phyloP scores from a whole-genome alignment of 2,888 invertebrate genomes.

The Acanthosepion esculentum region DNA sequence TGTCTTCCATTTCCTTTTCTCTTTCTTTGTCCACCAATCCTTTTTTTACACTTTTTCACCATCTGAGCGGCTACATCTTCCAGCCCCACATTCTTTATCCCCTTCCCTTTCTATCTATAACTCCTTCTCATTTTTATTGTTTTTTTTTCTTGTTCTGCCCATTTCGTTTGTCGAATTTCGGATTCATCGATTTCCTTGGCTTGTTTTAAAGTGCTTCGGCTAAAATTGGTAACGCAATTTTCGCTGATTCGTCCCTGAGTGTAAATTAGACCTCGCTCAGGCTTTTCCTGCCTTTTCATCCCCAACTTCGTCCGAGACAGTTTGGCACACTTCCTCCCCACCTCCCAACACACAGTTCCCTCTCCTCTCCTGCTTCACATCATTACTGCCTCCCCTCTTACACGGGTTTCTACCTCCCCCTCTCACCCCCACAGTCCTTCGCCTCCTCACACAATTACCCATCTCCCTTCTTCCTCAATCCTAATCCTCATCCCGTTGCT shows the following conservation, averaged over 20 bases:
- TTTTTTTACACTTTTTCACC: too few species aligned
- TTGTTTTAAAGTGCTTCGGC: neutral
- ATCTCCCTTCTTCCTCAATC: neutral
- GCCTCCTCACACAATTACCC: neutral
- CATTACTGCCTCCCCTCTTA: neutral
- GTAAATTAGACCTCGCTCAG: neutral
- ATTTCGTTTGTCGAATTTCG: neutral
- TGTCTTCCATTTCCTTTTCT: too few species aligned
- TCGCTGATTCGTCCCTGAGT: neutral
- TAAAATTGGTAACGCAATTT: constrained; percentile 22
- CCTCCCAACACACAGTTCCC: neutral
- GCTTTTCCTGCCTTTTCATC: neutral
- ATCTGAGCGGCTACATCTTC: too few species aligned
- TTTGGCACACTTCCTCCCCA: neutral
- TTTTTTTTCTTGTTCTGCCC: neutral
- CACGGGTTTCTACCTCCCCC: too few species aligned
- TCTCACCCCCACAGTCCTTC: neutral
- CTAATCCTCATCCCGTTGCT: neutral
- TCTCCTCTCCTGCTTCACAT: neutral
- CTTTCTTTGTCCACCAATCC: too few species aligned
- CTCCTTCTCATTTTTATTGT: neutral
- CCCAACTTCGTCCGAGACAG: neutral
- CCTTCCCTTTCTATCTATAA: neutral
- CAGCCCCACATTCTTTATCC: neutral
- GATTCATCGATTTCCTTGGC: neutral